Conservation (phyloP, 2,797 vertebrate species). For the Hydrocynus forskahlii region DNA sequence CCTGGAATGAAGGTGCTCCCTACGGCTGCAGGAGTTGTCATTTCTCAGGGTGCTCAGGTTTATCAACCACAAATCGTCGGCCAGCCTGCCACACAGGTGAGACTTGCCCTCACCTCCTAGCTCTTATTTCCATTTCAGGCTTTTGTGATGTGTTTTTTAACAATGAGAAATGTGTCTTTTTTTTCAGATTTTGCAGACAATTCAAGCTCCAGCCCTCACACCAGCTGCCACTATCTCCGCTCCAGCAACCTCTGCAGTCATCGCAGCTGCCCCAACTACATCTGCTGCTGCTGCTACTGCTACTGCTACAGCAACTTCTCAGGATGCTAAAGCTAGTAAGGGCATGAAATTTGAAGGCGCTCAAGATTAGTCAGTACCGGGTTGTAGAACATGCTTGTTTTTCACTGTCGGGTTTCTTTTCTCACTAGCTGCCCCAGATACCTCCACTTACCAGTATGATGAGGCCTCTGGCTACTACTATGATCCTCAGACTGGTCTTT, state of each 20-base stretch:
- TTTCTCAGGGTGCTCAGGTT: conserved; percentile 90
- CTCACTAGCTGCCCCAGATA: conserved; percentile 86
- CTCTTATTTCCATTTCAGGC: no score
- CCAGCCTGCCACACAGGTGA: conserved; percentile 77
- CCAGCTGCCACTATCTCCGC: conserved; percentile 60
- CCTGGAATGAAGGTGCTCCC: conserved; percentile 79
- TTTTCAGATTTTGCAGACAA: conserved; percentile 63
- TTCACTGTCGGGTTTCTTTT: neutral
- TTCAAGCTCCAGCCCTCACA: conserved; percentile 65
- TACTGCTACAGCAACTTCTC: conserved; percentile 38
- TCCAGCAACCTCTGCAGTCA: conserved; percentile 47
- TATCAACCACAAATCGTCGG: conserved; percentile 86
- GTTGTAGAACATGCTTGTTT: neutral
- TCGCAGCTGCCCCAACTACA: conserved; percentile 27
- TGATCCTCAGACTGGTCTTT: conserved; percentile 92
- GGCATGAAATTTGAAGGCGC: neutral
- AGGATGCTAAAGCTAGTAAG: conserved; percentile 50
- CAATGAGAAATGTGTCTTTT: neutral
- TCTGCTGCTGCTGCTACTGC: conserved; percentile 37
- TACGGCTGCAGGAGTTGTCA: conserved; percentile 86
- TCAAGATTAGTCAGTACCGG: neutral
- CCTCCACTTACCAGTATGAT: conserved; percentile 96
- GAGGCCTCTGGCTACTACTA: conserved; percentile 98
- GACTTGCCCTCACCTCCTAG: neutral
- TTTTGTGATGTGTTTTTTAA: neutral